A percentile compares a stretch with the other conserved stretches of the same genome.
Conservation (phyloP, 2,888 invertebrate genomes). For the Taphrorychus bicolor region DNA sequence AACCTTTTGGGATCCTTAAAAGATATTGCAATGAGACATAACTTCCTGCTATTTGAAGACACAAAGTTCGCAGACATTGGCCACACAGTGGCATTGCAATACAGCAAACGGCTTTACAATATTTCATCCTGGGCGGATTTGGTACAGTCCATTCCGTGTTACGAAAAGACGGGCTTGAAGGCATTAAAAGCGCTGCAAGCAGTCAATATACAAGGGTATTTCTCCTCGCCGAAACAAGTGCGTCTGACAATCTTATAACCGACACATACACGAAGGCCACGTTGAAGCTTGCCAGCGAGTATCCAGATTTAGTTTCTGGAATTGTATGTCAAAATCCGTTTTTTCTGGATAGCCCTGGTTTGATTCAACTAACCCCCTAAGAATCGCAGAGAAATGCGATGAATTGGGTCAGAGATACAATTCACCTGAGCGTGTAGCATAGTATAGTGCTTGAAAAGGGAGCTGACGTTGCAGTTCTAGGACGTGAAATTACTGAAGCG, state of each 20-base stretch:
- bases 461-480: conserved; percentile 94
- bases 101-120: conserved; percentile 74
- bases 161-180: conserved; percentile 72
- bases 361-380: conserved; percentile 91
- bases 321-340: conserved; percentile 86
- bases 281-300: conserved; percentile 74
- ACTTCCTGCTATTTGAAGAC: conserved; percentile 95
- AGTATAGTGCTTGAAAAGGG: conserved; percentile 80
- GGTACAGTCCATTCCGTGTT: conserved; percentile 91
- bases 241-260: conserved; percentile 69
- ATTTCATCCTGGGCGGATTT: conserved; percentile 91
- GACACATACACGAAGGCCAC: conserved; percentile 72
- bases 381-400: conserved; percentile 74
- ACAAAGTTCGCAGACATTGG: conserved; percentile 98
- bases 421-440: conserved; percentile 81
- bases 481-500: conserved; percentile 83
- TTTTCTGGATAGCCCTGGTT: conserved; percentile 72
- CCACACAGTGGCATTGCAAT: conserved; percentile 86
- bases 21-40: conserved; percentile 74
- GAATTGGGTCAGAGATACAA: conserved; percentile 87
- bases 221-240: conserved; percentile 87
- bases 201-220: conserved; percentile 72
- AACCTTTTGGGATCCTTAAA: conserved; percentile 70
- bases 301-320: conserved; percentile 78
- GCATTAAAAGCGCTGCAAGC: conserved; percentile 57